A percentile compares a stretch with the other conserved stretches of the same genome.
phyloP scores from a whole-genome alignment of 2,888 invertebrate genomes.

The Hypselothyrea guttata region DNA sequence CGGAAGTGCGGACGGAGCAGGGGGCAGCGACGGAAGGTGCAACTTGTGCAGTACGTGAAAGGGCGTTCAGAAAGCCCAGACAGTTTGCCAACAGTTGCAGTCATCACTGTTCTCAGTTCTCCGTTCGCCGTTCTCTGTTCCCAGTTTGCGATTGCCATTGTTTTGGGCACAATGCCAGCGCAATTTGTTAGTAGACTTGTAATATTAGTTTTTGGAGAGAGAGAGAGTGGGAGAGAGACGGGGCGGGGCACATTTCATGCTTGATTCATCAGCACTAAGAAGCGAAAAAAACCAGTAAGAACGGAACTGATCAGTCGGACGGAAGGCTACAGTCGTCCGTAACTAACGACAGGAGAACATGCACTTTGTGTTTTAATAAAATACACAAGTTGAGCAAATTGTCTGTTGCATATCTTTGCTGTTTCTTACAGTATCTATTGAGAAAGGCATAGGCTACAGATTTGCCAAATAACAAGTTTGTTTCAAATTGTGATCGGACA shows the following conservation, averaged over 20 bases:
- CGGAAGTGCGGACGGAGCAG: conserved; percentile 63
- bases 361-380: not conserved
- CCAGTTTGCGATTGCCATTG: conserved; percentile 26
- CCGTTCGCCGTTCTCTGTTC: too few species aligned
- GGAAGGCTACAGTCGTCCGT: too few species aligned
- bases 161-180: conserved; percentile 58
- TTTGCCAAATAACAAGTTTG: too few species aligned
- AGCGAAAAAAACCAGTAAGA: too few species aligned
- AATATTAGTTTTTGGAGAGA: not conserved
- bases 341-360: too few species aligned
- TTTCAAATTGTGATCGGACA: too few species aligned
- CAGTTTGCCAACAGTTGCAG: conserved; percentile 45
- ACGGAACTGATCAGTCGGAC: too few species aligned
- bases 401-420: too few species aligned
- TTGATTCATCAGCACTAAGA: conserved; percentile 32
- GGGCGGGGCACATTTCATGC: conserved; percentile 56
- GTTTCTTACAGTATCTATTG: too few species aligned
- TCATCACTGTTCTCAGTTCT: conserved; percentile 31
- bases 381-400: too few species aligned
- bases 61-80: conserved; percentile 20
- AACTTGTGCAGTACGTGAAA: conserved; percentile 15
- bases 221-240: conserved; percentile 3
- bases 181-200: conserved; percentile 9
- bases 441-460: too few species aligned
- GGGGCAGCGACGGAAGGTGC: conserved; percentile 3